phyloP scores from a whole-genome alignment of 1,140 invertebrate species.

The Diabrotica undecimpunctata region DNA sequence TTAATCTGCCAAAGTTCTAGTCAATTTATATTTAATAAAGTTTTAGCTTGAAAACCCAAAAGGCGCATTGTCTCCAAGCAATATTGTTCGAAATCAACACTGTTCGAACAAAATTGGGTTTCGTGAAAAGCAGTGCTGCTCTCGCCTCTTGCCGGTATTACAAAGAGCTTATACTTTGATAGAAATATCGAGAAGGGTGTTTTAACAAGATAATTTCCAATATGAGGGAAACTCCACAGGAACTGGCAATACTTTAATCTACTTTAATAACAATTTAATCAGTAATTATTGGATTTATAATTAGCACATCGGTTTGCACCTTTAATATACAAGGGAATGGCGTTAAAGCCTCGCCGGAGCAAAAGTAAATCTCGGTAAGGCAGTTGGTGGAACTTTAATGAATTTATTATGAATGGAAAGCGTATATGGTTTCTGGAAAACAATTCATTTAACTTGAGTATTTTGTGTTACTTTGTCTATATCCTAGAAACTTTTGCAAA shows the following conservation, averaged over 20 bases:
- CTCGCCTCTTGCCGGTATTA: slow-evolving; percentile 13
- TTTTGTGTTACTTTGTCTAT: too few species aligned
- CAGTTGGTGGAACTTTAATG: not conserved
- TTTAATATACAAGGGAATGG: slow-evolving; percentile 18
- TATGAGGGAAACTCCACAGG: slow-evolving; percentile 27
- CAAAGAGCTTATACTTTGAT: slow-evolving; percentile 20
- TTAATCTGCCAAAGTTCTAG: too few species aligned
- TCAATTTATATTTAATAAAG: too few species aligned
- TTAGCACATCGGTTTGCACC: slow-evolving; percentile 30
- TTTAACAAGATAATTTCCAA: slow-evolving; percentile 29
- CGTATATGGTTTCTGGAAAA: too few species aligned
- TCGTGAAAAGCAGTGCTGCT: slow-evolving; percentile 5
- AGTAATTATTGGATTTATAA: slow-evolving; percentile 35
- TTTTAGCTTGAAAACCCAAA: not conserved
- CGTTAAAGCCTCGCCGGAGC: slow-evolving; percentile 13
- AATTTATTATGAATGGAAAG: too few species aligned
- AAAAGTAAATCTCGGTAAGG: slow-evolving; percentile 4
- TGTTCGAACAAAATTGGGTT: not conserved
- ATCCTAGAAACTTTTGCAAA: too few species aligned
- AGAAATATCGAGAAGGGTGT: slow-evolving; percentile 23
- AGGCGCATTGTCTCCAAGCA: not conserved
- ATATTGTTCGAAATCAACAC: slow-evolving; percentile 4
- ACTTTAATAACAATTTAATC: slow-evolving; percentile 32
- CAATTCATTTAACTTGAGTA: too few species aligned
- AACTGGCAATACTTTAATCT: slow-evolving; percentile 32